phyloP scores from a whole-genome alignment of 2,888 invertebrate genomes.

The Sceliomorpha sp. region DNA sequence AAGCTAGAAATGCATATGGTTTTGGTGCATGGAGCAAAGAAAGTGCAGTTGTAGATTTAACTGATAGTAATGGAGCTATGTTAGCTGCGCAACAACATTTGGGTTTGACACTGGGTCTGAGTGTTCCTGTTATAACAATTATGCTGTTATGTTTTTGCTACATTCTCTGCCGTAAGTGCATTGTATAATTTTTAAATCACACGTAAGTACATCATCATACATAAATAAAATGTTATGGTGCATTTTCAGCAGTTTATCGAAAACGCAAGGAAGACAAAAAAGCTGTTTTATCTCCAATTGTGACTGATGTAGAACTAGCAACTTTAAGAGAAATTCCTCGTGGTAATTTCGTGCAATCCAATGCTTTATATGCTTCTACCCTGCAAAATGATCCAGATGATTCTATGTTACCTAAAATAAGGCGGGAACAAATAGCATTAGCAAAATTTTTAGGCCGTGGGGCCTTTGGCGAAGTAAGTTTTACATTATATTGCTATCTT shows the following conservation, averaged over 20 bases:
- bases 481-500: background rate
- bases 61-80: slow-evolving; percentile 78
- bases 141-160: slow-evolving; percentile 77
- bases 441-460: slow-evolving; percentile 96
- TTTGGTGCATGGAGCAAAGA: slow-evolving; percentile 89
- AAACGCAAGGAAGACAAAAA: slow-evolving; percentile 87
- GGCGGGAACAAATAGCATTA: slow-evolving; percentile 91
- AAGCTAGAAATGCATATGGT: slow-evolving; percentile 90
- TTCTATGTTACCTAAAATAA: slow-evolving; percentile 91
- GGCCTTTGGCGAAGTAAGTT: slow-evolving; percentile 93
- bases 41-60: slow-evolving; percentile 84
- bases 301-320: slow-evolving; percentile 91
- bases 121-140: slow-evolving; percentile 82
- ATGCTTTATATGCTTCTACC: slow-evolving; percentile 88
- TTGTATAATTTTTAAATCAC: background rate
- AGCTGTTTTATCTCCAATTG: slow-evolving; percentile 82
- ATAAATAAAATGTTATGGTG: background rate
- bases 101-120: slow-evolving; percentile 84
- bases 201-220: background rate
- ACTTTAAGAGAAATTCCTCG: slow-evolving; percentile 91
- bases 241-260: slow-evolving; percentile 82
- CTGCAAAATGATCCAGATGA: slow-evolving; percentile 88
- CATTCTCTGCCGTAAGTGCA: slow-evolving; percentile 81
- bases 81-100: slow-evolving; percentile 81
- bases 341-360: slow-evolving; percentile 89